Evolutionary conservation across 2,113 vertebrate genomes (phyloP).

Genomic region (Manacus vitellinus): DNA sequence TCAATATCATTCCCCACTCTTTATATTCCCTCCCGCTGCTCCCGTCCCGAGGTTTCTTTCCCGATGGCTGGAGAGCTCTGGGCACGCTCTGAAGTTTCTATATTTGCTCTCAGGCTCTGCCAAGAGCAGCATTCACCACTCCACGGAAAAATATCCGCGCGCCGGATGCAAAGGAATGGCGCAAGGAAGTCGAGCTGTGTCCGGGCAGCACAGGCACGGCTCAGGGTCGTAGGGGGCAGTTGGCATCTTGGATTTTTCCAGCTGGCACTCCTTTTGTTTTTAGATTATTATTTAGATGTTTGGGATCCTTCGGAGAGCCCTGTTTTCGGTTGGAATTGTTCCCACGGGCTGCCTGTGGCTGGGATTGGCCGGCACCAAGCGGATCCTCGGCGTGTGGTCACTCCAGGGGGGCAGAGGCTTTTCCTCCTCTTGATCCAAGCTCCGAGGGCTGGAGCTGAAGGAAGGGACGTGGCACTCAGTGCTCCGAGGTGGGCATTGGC

Average conservation of each 20-base stretch:
- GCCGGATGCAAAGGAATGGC: constrained; percentile 49
- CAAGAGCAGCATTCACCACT: constrained; percentile 46
- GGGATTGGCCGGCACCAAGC: background rate
- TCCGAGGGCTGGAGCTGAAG: background rate
- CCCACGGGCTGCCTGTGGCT: background rate
- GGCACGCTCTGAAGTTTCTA: constrained; percentile 46
- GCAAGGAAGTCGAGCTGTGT: constrained; percentile 35
- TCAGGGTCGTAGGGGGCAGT: background rate
- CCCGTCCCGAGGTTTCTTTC: constrained; percentile 27
- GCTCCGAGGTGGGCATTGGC: background rate
- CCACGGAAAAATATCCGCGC: constrained; percentile 57
- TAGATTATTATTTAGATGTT: background rate
- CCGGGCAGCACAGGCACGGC: constrained; percentile 28
- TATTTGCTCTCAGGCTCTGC: constrained; percentile 46
- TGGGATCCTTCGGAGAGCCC: background rate
- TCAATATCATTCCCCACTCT: background rate
- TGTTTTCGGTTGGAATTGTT: background rate
- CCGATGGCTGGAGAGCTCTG: constrained; percentile 46
- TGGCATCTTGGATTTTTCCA: constrained; percentile 38
- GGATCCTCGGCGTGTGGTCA: background rate
- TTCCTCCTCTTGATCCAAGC: background rate
- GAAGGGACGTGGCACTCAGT: background rate
- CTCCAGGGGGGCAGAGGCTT: background rate
- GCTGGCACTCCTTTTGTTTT: background rate
- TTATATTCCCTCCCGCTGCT: constrained; percentile 50